A percentile compares a stretch with the other conserved stretches of the same genome.
Conservation (phyloP, 64 coral and sea anemone genomes). For the Actinia equina region DNA sequence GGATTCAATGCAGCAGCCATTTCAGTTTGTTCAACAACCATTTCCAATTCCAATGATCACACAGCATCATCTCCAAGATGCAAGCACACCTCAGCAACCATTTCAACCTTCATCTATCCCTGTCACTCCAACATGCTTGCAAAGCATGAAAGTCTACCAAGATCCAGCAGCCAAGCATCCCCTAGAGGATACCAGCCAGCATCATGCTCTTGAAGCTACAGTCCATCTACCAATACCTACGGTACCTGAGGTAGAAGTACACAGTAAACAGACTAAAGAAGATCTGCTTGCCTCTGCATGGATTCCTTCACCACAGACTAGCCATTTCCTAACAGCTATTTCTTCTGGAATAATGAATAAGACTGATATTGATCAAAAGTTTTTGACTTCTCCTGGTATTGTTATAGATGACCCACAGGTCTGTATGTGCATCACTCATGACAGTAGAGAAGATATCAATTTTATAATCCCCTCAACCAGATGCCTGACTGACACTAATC, state of each 20-base stretch:
- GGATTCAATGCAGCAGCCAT: neutral
- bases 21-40: slow-evolving; percentile 28
- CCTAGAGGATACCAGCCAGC: too few species aligned
- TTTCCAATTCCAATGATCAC: slow-evolving; percentile 11
- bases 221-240: slow-evolving; percentile 55
- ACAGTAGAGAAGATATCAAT: neutral
- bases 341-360: slow-evolving; percentile 81
- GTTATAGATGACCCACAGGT: slow-evolving; percentile 70
- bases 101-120: slow-evolving; percentile 25
- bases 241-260: slow-evolving; percentile 44
- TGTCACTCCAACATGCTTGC: slow-evolving; percentile 4
- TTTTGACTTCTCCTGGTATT: slow-evolving; percentile 76
- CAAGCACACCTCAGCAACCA: slow-evolving; percentile 10
- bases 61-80: slow-evolving; percentile 17
- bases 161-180: neutral
- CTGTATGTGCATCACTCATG: neutral
- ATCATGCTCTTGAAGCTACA: neutral
- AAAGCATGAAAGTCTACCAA: slow-evolving; percentile 3
- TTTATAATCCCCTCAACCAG: too few species aligned
- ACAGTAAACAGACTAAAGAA: slow-evolving; percentile 73
- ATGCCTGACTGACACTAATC: too few species aligned
- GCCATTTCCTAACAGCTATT: slow-evolving; percentile 67
- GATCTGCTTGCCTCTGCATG: slow-evolving; percentile 62
- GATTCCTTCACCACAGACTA: slow-evolving; percentile 71
- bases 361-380: slow-evolving; percentile 76